These are phyloP conservation scores for Zaprionus lachaisei DNA, from an alignment of 1,140 invertebrate genomes.

Conservation along the genomic window DNA sequence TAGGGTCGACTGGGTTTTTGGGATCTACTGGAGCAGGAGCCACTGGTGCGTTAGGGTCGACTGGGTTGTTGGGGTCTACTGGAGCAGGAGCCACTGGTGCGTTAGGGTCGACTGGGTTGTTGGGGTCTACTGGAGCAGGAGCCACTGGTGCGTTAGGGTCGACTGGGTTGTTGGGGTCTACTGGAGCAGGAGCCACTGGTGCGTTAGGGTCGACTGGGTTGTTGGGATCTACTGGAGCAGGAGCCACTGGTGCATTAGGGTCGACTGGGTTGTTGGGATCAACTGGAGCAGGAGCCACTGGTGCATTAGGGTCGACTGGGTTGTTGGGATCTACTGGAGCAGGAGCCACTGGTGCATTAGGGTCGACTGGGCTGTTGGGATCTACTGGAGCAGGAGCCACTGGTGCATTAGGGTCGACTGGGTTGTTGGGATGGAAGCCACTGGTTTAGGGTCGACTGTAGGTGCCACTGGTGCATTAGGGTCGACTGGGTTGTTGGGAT, in stretches of 20 bases:
- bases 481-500: conserved; percentile 19
- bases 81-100: background rate
- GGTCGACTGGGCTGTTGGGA: conserved; percentile 5
- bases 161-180: background rate
- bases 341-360: conserved; percentile 19
- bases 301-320: conserved; percentile 16
- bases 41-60: background rate
- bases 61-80: background rate
- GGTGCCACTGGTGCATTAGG: conserved; percentile 16
- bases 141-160: background rate
- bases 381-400: conserved; percentile 32
- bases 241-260: conserved; percentile 22
- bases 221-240: conserved; percentile 9
- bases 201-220: background rate
- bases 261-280: conserved; percentile 8
- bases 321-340: conserved; percentile 20
- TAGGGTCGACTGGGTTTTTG: background rate
- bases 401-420: conserved; percentile 31
- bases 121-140: background rate
- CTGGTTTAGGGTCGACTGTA: conserved; percentile 11
- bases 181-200: background rate
- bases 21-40: background rate
- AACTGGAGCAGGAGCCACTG: background rate
- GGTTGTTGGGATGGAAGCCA: conserved; percentile 1
- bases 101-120: background rate